Conservation (phyloP, 2,888 invertebrate genomes). For the Cantharis rustica region DNA sequence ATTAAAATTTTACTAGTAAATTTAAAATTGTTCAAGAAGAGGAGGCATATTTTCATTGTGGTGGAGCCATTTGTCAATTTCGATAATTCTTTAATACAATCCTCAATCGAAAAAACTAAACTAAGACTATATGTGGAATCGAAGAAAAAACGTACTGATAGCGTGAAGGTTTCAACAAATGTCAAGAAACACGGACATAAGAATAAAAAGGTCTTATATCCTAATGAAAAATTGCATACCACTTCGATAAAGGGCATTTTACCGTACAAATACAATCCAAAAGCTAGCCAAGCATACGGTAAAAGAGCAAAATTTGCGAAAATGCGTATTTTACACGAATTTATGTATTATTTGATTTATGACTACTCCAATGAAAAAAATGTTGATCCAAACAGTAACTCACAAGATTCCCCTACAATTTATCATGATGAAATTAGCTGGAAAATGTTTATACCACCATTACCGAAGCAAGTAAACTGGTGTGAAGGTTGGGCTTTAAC, state of each 20-base stretch:
- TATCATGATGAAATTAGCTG: constrained; percentile 64
- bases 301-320: constrained; percentile 69
- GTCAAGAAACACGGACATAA: background rate
- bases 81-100: constrained; percentile 60
- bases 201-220: background rate
- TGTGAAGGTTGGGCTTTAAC: constrained; percentile 70
- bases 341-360: constrained; percentile 72
- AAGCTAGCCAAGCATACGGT: constrained; percentile 57
- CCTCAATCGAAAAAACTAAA: constrained; percentile 67
- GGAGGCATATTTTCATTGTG: constrained; percentile 59
- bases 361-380: constrained; percentile 48
- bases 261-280: constrained; percentile 35
- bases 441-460: constrained; percentile 74
- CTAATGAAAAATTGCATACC: background rate
- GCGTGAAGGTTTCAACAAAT: background rate
- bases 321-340: constrained; percentile 69
- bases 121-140: constrained; percentile 57
- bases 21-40: constrained; percentile 55
- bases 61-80: constrained; percentile 59
- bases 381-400: constrained; percentile 50
- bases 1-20: constrained; percentile 61
- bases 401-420: constrained; percentile 56
- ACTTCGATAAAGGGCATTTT: constrained; percentile 12
- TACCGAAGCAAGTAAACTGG: constrained; percentile 65
- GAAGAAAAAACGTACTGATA: constrained; percentile 23